Evolutionary conservation across 2,888 invertebrate genomes (phyloP).

Genomic region (Geophilus truncorum): DNA sequence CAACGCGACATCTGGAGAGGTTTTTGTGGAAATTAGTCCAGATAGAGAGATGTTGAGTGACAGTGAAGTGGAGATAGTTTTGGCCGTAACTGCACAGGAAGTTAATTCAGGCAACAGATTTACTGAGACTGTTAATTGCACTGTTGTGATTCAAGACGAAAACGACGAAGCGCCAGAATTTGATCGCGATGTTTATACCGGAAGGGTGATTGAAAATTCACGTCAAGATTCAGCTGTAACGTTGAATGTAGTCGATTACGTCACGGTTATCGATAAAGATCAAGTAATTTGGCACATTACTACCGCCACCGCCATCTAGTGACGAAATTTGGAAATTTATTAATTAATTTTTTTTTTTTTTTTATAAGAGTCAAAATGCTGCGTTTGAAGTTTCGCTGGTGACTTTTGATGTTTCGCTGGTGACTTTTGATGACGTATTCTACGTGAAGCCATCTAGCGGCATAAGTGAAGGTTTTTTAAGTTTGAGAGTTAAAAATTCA

Average conservation of each 20-base stretch:
- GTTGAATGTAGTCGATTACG: background rate
- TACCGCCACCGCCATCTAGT: too few species aligned
- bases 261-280: background rate
- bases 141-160: background rate
- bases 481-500: background rate
- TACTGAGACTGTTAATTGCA: background rate
- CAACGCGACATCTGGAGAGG: background rate
- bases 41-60: background rate
- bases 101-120: background rate
- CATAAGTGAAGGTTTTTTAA: background rate
- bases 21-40: background rate
- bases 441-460: background rate
- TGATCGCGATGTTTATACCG: background rate
- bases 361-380: background rate
- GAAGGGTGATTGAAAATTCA: background rate
- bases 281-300: too few species aligned
- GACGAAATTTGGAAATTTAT: background rate
- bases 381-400: background rate
- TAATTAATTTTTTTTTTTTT: background rate
- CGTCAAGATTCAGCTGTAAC: background rate
- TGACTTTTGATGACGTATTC: too few species aligned
- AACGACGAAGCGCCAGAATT: background rate
- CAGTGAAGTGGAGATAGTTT: background rate
- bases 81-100: background rate
- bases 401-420: background rate